Percentiles rank a stretch among this genome's conserved stretches.
phyloP scores from a whole-genome alignment of 2,113 vertebrate genomes.

The Tauraco erythrolophus region DNA sequence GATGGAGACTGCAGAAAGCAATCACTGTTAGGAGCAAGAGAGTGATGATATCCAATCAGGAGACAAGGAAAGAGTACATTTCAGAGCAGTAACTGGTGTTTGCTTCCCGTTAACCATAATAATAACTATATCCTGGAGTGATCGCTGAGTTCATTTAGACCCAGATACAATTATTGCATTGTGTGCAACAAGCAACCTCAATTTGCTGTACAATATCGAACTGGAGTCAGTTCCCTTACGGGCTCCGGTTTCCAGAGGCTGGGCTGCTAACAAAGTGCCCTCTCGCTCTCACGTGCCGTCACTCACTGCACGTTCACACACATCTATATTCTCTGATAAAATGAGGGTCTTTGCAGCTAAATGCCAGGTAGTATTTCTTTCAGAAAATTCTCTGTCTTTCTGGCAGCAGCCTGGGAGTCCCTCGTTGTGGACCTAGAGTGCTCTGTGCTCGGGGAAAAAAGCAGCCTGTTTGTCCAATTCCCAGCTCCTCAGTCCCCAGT shows the following conservation, averaged over 20 bases:
- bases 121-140: slow-evolving; percentile 36
- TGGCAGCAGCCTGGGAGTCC: neutral
- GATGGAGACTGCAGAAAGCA: neutral
- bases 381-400: neutral
- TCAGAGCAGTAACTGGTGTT: slow-evolving; percentile 14
- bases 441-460: neutral
- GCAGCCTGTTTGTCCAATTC: neutral
- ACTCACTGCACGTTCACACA: neutral
- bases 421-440: rapidly evolving
- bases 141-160: slow-evolving; percentile 23
- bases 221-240: neutral
- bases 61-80: slow-evolving; percentile 32
- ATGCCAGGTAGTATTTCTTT: neutral
- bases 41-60: slow-evolving; percentile 36
- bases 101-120: slow-evolving; percentile 34
- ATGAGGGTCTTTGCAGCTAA: neutral
- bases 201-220: slow-evolving; percentile 3
- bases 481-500: neutral
- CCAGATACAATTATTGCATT: slow-evolving; percentile 41
- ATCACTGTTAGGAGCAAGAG: slow-evolving; percentile 23
- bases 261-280: neutral
- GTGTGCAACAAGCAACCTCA: slow-evolving; percentile 52
- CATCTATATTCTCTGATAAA: neutral
- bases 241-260: neutral
- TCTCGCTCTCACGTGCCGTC: neutral